phyloP scores from a whole-genome alignment of 1,140 invertebrate genomes.

The Schlechtendalia chinensis region DNA sequence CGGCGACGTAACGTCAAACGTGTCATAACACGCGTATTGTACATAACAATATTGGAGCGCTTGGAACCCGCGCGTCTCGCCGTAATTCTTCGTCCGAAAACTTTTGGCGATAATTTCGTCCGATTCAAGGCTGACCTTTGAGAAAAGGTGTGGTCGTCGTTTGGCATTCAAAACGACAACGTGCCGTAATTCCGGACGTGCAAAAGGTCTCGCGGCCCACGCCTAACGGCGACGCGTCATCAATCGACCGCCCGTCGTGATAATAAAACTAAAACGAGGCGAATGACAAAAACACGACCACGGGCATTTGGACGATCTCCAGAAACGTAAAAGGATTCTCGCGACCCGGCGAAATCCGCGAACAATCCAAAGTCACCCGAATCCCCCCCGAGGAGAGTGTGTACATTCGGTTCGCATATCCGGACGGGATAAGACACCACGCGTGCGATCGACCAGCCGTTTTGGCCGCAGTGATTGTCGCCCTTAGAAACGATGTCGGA shows the following conservation, averaged over 20 bases:
- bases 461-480: no score
- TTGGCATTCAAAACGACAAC: constrained; percentile 36
- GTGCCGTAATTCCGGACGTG: not conserved
- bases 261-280: no score
- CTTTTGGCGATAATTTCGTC: constrained; percentile 20
- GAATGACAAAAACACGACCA: no score
- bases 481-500: no score
- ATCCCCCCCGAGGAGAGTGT: not conserved
- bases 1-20: no score
- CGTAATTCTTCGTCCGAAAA: not conserved
- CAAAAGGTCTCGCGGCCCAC: constrained; percentile 44
- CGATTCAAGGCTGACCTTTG: constrained; percentile 19
- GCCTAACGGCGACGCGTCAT: not conserved
- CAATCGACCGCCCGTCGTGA: not conserved
- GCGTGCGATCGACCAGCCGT: no score
- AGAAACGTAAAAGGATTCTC: not conserved
- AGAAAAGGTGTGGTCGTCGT: constrained; percentile 44
- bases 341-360: not conserved
- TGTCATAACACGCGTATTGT: no score
- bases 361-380: not conserved
- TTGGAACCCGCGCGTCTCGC: no score
- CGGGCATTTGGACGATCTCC: not conserved
- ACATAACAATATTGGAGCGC: no score
- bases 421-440: no score
- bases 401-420: no score